These are phyloP conservation scores for Nomada ruficornis DNA, from an alignment of 2,888 invertebrate species.

Conservation along the genomic window DNA sequence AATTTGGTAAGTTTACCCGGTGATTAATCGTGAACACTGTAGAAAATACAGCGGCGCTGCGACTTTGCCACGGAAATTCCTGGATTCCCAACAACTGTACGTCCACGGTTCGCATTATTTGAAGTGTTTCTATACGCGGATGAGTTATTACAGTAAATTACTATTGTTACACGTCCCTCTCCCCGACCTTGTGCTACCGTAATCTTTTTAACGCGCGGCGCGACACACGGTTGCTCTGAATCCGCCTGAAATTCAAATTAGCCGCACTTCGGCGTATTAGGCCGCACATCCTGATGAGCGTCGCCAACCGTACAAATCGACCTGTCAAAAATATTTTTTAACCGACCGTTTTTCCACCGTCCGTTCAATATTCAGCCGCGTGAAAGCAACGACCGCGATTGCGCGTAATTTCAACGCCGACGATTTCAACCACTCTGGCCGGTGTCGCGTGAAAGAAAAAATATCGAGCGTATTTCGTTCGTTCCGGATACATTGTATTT, in stretches of 20 bases:
- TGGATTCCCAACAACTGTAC: conserved; percentile 57
- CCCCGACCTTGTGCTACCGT: conserved; percentile 56
- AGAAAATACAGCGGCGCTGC: conserved; percentile 23
- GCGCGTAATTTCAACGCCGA: conserved; percentile 33
- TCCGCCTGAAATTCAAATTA: conserved; percentile 70
- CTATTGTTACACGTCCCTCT: conserved; percentile 69
- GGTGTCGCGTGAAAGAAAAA: conserved; percentile 5
- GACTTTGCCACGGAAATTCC: conserved; percentile 48
- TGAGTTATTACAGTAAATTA: conserved; percentile 72
- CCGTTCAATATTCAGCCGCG: conserved; percentile 24
- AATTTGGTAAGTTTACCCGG: conserved; percentile 34
- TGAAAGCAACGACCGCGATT: conserved; percentile 20
- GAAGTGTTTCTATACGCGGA: conserved; percentile 70
- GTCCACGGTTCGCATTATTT: conserved; percentile 59
- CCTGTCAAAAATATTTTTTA: conserved; percentile 59
- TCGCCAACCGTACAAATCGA: conserved; percentile 46
- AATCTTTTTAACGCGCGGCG: conserved; percentile 71
- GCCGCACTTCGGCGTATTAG: conserved; percentile 47
- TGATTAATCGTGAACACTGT: conserved; percentile 44
- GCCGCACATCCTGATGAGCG: conserved; percentile 38
- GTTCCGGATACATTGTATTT: conserved; percentile 19
- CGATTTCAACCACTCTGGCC: conserved; percentile 18
- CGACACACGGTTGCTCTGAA: conserved; percentile 65
- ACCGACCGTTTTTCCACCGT: conserved; percentile 4
- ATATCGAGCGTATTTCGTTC: conserved; percentile 26